These are phyloP conservation scores for Ia io DNA, from an alignment of 2,113 vertebrate genomes.

Conservation along the genomic window DNA sequence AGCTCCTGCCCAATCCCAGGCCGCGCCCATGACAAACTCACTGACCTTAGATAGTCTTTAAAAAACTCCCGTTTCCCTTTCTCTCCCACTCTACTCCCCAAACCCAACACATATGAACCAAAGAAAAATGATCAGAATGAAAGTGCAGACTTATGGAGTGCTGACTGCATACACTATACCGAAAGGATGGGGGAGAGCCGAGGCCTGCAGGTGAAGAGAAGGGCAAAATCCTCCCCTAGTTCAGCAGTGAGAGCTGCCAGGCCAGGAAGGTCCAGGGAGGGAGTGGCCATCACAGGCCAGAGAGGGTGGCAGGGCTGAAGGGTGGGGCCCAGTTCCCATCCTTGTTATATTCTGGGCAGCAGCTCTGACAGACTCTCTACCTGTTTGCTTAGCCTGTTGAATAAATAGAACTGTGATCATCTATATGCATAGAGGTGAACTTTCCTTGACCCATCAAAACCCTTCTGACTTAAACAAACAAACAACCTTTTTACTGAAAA, in stretches of 20 bases:
- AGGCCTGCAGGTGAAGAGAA: neutral
- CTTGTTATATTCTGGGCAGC: neutral
- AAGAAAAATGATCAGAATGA: neutral
- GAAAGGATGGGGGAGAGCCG: neutral
- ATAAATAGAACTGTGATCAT: slow-evolving; percentile 35
- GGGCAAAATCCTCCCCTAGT: neutral
- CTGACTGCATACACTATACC: neutral
- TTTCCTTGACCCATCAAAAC: slow-evolving; percentile 13
- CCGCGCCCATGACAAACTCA: neutral
- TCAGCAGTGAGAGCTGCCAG: neutral
- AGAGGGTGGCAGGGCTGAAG: neutral
- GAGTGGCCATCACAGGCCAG: neutral
- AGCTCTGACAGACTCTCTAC: neutral
- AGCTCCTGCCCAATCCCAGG: neutral
- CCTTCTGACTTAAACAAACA: slow-evolving; percentile 8
- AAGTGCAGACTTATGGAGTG: neutral
- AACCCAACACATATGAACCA: neutral
- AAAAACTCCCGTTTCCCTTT: neutral
- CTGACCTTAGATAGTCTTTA: too few relatives aligned
- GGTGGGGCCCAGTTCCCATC: neutral
- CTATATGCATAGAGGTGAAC: neutral
- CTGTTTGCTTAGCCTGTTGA: neutral
- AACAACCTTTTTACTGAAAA: neutral
- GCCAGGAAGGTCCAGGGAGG: neutral
- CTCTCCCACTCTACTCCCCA: neutral